Evolutionary conservation across 1,140 invertebrate species (phyloP), one percentile per base, ranked within the genome.

Genomic region (Ceratina calcarata): DNA sequence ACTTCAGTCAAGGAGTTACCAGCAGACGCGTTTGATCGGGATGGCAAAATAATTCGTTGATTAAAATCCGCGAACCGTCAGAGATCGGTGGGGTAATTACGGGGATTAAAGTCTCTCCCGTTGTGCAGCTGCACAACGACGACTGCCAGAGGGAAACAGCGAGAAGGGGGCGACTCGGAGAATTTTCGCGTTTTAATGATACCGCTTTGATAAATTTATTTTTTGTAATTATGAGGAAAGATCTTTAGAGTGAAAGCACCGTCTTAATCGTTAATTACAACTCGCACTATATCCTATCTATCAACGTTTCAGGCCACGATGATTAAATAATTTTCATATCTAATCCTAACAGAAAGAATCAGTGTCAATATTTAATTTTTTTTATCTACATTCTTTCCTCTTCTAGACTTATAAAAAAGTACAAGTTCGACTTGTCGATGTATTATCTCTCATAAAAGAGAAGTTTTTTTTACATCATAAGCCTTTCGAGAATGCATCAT

Each of bases 1-100:
- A 79, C 71, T 20, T 37, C 22, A 22, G 68, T 18, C 4, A 62
- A 53, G 24, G n/a, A 53, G 49, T 0, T 3, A n/a, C 1, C 1
- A n/a, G 58, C 76, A 78, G 76, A 78, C 76, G 32, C 69, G 60
- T 78, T 78, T 78, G 60, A 78, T 78, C 60, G 76, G 76, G 37
- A 45, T 57, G 27, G 8, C 60, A 49, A 58, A 55, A 64, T 62
- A 45, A 72, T 64, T 64, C 69, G 76, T 45, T 78, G 76, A 78
- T 78, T 78, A 65, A 78, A 72, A 72, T 78, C 51, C 76, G 51
- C 20, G 76, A 78, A 37, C 45, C 51, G 32, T 16, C 69, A n/a
- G 20, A 65, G 69, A 65, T 78, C 68, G 4, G 58, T 24, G 75
- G 69, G 69, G 69, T 72, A 78, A 72, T 78, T 78, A 78, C 58